Percentiles rank a stretch among this genome's conserved stretches.
Evolutionary conservation across 2,797 vertebrate genomes (phyloP).

Genomic region (Austrolebias charrua): DNA sequence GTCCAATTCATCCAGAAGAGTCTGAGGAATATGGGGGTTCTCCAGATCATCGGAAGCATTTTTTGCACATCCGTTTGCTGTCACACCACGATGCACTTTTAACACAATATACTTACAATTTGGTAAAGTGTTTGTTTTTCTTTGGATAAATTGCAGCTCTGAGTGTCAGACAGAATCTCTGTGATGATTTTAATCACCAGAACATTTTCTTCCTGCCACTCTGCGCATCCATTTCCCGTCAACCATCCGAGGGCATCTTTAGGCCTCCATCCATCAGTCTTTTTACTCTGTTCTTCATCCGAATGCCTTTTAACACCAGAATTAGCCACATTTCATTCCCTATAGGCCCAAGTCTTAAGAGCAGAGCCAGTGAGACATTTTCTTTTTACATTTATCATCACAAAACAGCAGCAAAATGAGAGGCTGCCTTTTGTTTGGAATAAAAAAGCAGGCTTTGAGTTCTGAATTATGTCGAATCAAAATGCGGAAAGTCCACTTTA

Average conservation of each 20-base stretch:
- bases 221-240: slow-evolving; percentile 40
- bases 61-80: slow-evolving; percentile 29
- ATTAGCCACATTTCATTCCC: slow-evolving; percentile 35
- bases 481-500: slow-evolving; percentile 20
- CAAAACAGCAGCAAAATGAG: slow-evolving; percentile 23
- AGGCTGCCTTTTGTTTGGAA: slow-evolving; percentile 7
- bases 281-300: slow-evolving; percentile 39
- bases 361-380: slow-evolving; percentile 21
- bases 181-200: slow-evolving; percentile 23
- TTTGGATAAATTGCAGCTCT: slow-evolving; percentile 1
- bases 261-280: slow-evolving; percentile 37
- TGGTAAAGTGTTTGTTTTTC: slow-evolving; percentile 13
- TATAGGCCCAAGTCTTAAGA: slow-evolving; percentile 30
- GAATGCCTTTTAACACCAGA: slow-evolving; percentile 29
- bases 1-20: slow-evolving; percentile 50
- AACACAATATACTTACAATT: neutral
- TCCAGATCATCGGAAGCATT: slow-evolving; percentile 32
- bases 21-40: slow-evolving; percentile 42
- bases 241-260: slow-evolving; percentile 53
- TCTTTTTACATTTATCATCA: slow-evolving; percentile 23
- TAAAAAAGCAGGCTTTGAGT: neutral
- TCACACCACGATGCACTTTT: slow-evolving; percentile 39
- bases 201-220: slow-evolving; percentile 27
- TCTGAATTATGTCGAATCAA: slow-evolving; percentile 16
- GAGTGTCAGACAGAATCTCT: slow-evolving; percentile 11